Evolutionary conservation across 2,888 invertebrate species (phyloP), one percentile per base, ranked within the genome.

Genomic region (Nomada hirtipes): DNA sequence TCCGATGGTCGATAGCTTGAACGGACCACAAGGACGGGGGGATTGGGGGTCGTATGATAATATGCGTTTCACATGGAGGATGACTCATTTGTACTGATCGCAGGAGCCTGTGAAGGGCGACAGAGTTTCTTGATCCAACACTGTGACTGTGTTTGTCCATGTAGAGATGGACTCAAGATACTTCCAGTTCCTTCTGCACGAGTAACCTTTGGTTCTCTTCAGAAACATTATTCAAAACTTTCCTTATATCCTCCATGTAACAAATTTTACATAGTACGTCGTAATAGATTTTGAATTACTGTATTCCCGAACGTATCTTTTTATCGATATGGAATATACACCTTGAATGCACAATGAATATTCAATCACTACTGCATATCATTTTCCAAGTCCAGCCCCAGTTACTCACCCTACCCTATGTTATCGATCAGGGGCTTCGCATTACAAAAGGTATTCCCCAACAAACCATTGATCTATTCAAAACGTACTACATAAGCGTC

Each of bases 21-120:
- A 9, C 13, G 9, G 72, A 0, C 26, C 2, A 13, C 4, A 36
- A n/a, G 29, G 26, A 47, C 23, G 15, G 57, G 44, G 69, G 64
- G 47, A 53, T 73, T 61, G 59, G 67, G 64, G 53, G 53, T 70
- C 65, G 59, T 63, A 78, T 75, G 76, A 84, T 69, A 73, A 79
- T 83, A 79, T 73, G 77, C 73, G 79, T 87, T 74, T 59, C 85
- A 65, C 52, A 36, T 36, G 36, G 61, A 68, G 65, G 67, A 82
- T 86, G 82, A 79, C 75, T 87, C 79, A 77, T 73, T 84, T 77
- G 73, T 72, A 81, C 75, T 64, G 76, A 79, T 72, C 79, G 74
- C 59, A 64, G 64, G 70, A 29, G 68, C 53, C 72, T 71, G 60
- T 74, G 82, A 86, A 88, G 87, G 87, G 88, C 81, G 82, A 84